Evolutionary conservation across 2,113 vertebrate genomes (phyloP).

Genomic region (Tachuris rubrigastra): DNA sequence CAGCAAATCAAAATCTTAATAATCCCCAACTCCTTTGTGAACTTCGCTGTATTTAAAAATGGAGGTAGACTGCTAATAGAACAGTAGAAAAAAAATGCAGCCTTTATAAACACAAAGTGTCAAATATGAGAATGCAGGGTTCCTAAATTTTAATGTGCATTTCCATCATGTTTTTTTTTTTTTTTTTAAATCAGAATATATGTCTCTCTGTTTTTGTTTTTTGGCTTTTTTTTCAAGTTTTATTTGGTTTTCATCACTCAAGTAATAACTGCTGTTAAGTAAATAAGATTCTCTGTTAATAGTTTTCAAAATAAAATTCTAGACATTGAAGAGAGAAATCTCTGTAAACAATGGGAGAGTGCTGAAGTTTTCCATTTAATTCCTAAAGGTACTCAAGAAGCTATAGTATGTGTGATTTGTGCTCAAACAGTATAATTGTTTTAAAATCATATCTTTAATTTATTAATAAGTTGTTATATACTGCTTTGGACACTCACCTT

Average conservation of each 20-base stretch:
- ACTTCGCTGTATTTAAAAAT: not conserved
- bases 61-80: not conserved
- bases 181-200: not conserved
- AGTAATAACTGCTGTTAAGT: not conserved
- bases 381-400: not conserved
- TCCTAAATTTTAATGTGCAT: not conserved
- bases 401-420: not conserved
- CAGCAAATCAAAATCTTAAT: not conserved
- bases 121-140: not conserved
- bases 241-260: not conserved
- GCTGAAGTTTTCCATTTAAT: not conserved
- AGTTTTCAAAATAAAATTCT: not conserved
- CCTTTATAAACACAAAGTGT: not conserved
- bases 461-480: not conserved
- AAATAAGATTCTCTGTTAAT: not conserved
- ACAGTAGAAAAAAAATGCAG: not conserved
- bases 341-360: rapidly evolving
- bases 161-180: not conserved
- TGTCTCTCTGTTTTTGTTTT: not conserved
- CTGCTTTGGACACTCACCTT: not conserved
- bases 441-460: not conserved
- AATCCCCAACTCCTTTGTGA: not conserved
- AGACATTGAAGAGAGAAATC: not conserved
- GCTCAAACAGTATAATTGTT: not conserved
- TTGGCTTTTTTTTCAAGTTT: not conserved